phyloP scores from a whole-genome alignment of 1,140 invertebrate genomes.

The Euwallacea similis region DNA sequence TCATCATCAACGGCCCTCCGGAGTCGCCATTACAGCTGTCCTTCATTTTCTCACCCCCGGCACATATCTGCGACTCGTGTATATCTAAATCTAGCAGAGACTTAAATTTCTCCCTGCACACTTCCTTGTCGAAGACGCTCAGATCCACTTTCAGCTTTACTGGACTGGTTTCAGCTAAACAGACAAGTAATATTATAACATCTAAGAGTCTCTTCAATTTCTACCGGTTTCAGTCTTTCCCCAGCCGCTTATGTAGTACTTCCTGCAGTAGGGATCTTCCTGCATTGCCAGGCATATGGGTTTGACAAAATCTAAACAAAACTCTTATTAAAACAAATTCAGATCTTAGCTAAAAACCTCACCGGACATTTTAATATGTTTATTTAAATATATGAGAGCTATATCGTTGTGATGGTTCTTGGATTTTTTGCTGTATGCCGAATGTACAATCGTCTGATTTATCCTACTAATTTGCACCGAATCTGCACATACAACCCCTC shows the following conservation, averaged over 20 bases:
- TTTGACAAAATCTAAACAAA: conserved; percentile 57
- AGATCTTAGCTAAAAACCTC: neutral
- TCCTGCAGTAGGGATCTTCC: conserved; percentile 5
- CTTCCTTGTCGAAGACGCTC: conserved; percentile 37
- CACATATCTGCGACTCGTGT: conserved; percentile 55
- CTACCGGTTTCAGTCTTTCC: conserved; percentile 46
- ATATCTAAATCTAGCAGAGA: conserved; percentile 32
- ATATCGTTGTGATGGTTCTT: conserved; percentile 62
- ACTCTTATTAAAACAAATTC: conserved; percentile 8
- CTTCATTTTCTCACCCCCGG: conserved; percentile 54
- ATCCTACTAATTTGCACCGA: conserved; percentile 55
- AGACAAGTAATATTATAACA: neutral
- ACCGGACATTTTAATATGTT: conserved; percentile 56
- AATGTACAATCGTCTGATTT: conserved; percentile 56
- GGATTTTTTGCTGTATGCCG: conserved; percentile 55
- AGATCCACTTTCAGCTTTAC: conserved; percentile 53
- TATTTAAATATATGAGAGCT: conserved; percentile 60
- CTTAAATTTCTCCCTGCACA: conserved; percentile 50
- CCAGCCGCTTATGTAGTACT: conserved; percentile 50
- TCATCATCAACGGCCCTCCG: conserved; percentile 62
- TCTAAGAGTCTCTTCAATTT: neutral
- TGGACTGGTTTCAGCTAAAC: conserved; percentile 39
- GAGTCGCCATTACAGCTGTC: conserved; percentile 64
- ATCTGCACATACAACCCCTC: conserved; percentile 50
- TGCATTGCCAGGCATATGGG: conserved; percentile 65